Evolutionary conservation across 30 jellyfish, hydroid and myxozoan species (phyloP).

Genomic region (Turritopsis rubra): DNA sequence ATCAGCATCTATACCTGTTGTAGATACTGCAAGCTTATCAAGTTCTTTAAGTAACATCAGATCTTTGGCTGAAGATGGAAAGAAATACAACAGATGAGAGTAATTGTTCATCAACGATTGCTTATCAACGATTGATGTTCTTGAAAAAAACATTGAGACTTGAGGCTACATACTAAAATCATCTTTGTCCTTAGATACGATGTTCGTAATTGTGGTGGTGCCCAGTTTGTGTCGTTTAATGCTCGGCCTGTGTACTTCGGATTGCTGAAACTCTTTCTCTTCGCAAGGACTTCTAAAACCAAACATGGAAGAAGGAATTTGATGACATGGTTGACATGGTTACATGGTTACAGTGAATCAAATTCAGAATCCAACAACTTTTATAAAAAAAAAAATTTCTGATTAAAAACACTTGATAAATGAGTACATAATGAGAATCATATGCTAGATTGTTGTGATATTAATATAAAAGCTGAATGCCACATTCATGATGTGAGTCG

Average conservation of each 20-base stretch:
- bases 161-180: slow-evolving; percentile 11
- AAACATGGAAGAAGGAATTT: background rate
- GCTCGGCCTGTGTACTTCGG: slow-evolving; percentile 35
- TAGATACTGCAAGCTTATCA: slow-evolving; percentile 46
- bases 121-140: no score
- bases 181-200: slow-evolving; percentile 18
- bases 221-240: slow-evolving; percentile 65
- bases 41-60: slow-evolving; percentile 53
- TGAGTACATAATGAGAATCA: background rate
- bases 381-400: no score
- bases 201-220: slow-evolving; percentile 64
- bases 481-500: background rate
- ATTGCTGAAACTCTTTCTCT: slow-evolving; percentile 10
- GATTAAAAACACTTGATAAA: background rate
- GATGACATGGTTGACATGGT: background rate
- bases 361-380: no score
- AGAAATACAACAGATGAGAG: background rate
- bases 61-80: slow-evolving; percentile 46
- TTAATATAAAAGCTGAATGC: background rate
- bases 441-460: background rate
- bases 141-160: background rate
- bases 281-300: slow-evolving; percentile 26
- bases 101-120: background rate
- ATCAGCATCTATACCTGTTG: slow-evolving; percentile 2
- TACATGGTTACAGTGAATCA: background rate